These are phyloP conservation scores for Callinectes sapidus DNA, from an alignment of 2,888 invertebrate species.

Conservation along the genomic window DNA sequence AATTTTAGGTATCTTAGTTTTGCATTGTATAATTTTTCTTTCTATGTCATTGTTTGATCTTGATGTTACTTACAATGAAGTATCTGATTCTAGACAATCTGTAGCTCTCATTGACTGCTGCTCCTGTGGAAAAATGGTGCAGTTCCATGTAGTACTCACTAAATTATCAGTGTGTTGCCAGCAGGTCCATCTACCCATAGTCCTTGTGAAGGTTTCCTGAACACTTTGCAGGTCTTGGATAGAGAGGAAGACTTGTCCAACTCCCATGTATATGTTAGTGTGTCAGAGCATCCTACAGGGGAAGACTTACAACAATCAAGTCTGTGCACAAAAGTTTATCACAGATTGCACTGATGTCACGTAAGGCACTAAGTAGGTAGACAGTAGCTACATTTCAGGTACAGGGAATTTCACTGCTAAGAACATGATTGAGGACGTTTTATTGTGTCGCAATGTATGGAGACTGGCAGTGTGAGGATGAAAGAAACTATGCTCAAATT, in stretches of 20 bases:
- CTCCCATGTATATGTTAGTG: conserved; percentile 11
- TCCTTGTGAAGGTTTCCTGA: not conserved
- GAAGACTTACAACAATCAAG: conserved; percentile 3
- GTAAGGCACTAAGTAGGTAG: conserved; percentile 6
- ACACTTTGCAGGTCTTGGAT: not conserved
- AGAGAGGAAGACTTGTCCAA: conserved; percentile 1
- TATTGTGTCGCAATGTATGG: not conserved
- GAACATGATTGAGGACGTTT: not conserved
- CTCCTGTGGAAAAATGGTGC: not conserved
- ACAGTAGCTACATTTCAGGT: not conserved
- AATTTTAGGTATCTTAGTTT: not conserved
- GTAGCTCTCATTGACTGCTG: not conserved
- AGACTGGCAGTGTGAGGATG: not conserved
- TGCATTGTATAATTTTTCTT: not conserved
- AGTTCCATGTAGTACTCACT: not conserved
- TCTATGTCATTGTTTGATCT: not conserved
- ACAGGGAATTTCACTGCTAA: not conserved
- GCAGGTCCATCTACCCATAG: conserved; percentile 18
- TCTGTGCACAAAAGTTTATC: not conserved
- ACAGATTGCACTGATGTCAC: not conserved
- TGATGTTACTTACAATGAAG: not conserved
- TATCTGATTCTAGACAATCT: not conserved
- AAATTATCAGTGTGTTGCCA: conserved; percentile 13
- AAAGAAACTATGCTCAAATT: not conserved
- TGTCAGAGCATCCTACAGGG: not conserved